Base-by-base conservation (phyloP, 1,140 invertebrate genomes). In the Drosophila nigrodunni region DNA sequence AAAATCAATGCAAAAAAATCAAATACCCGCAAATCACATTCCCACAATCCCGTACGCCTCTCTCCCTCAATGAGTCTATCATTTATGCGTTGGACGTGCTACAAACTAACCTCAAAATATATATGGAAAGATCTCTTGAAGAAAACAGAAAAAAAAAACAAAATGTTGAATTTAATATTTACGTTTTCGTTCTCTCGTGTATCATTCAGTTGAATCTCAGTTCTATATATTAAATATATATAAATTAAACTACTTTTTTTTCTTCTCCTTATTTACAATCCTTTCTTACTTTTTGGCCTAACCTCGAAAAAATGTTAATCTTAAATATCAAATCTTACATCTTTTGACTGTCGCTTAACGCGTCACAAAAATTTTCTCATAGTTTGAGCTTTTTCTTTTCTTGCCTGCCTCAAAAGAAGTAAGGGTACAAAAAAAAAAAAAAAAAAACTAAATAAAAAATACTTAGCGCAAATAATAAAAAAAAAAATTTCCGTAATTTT, bases 371-470 rank as follows among this genome's bases (percentile, higher is more conserved):
- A 81, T 75, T 78, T 88, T 69, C 65, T 81, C 66, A 80, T 81
- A 69, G 77, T 91, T 92, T 92, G 91, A 92, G 90, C 90, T 91
- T 91, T 92, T 92, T 92, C 88, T 92, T 91, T 91, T 92, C 88
- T 87, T 87, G 91, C 80, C 90, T 82, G 72, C 78, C 74, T 68
- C 62, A 68, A 65, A 65, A 67, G 61, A 62, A 44, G 68, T 47
- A 25, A 55, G 21, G 30, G 18, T 65, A 59, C 41, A 10, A 50
- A 62, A 44, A 60, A 43, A 50, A 44, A 46, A 34, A 35, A 46
- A 68, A 74, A 77, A 72, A 58, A 30, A 55, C 37, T 71, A 57
- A 43, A 68, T 57, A 58, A 66, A 58, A 62, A 44, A 66, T 61
- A 73, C 52, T 49, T 55, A 77, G 60, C 49, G 35, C 49, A 70